A percentile compares a stretch with the other conserved stretches of the same genome.
phyloP scores from a whole-genome alignment of 2,113 vertebrate genomes.

The Microtus montanus region DNA sequence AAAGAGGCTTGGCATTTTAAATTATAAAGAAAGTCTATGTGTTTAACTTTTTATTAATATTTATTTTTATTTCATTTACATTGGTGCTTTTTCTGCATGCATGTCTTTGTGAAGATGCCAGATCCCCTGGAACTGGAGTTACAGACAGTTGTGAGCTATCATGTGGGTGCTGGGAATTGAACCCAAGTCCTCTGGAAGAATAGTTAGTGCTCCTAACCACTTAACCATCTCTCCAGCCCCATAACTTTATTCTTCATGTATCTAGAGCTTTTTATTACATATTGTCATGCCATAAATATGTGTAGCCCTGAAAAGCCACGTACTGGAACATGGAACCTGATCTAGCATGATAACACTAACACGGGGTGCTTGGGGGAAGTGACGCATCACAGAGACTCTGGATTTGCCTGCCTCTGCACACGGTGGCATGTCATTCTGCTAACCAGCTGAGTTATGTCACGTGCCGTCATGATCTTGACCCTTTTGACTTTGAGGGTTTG shows the following conservation, averaged over 20 bases:
- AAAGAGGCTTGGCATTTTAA: background rate
- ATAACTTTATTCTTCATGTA: background rate
- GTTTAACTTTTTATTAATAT: background rate
- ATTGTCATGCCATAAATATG: background rate
- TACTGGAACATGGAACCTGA: background rate
- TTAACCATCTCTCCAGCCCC: no score
- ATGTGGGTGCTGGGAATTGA: no score
- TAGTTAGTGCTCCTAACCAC: no score
- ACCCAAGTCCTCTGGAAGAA: no score
- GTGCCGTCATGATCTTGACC: background rate
- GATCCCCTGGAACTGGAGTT: no score
- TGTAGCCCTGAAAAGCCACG: background rate
- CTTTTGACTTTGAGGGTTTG: background rate
- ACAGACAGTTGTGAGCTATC: no score
- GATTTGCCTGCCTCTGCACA: background rate
- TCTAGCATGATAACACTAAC: no score
- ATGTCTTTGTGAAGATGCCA: no score
- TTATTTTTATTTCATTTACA: no score
- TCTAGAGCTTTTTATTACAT: background rate
- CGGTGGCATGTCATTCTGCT: background rate
- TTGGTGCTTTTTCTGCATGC: no score
- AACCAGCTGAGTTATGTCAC: background rate
- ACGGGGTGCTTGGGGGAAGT: accelerated
- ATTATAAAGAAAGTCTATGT: background rate
- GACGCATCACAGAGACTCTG: background rate